Evolutionary conservation across 2,797 vertebrate genomes (phyloP).

Genomic region (Ateles fusciceps): DNA sequence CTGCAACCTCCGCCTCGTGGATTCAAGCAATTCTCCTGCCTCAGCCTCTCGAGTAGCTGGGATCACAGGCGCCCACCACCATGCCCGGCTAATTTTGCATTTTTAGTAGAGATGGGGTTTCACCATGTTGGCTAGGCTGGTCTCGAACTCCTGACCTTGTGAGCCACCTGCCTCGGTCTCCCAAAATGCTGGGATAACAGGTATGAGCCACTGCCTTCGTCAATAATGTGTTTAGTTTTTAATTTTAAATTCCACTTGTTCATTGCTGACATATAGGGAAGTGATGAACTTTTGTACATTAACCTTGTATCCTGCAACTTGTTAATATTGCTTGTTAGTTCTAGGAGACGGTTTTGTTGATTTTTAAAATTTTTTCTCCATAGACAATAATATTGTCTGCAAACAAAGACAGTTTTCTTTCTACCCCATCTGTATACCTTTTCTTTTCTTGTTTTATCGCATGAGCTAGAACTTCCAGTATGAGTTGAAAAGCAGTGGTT

Average conservation of each 20-base stretch:
- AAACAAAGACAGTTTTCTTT: background rate
- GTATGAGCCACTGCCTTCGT: too few relatives aligned
- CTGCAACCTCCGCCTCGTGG: too few relatives aligned
- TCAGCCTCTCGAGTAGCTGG: too few relatives aligned
- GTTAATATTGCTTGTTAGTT: background rate
- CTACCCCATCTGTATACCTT: background rate
- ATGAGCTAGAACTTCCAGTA: background rate
- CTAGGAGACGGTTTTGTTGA: background rate
- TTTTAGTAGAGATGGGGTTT: too few relatives aligned
- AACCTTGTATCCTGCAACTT: background rate
- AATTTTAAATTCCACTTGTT: background rate
- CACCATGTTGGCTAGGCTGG: too few relatives aligned
- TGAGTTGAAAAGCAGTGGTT: background rate
- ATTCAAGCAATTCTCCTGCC: too few relatives aligned
- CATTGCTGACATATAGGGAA: background rate
- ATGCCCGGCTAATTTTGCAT: too few relatives aligned
- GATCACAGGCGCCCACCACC: too few relatives aligned
- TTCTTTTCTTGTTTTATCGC: background rate
- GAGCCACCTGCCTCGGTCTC: too few relatives aligned
- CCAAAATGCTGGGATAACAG: too few relatives aligned
- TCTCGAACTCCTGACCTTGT: too few relatives aligned
- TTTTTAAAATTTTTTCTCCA: background rate
- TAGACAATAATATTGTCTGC: background rate
- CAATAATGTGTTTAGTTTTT: background rate
- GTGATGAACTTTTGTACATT: too few relatives aligned